Evolutionary conservation across 2,888 invertebrate species (phyloP).

Genomic region (Chymomyza procnemis): DNA sequence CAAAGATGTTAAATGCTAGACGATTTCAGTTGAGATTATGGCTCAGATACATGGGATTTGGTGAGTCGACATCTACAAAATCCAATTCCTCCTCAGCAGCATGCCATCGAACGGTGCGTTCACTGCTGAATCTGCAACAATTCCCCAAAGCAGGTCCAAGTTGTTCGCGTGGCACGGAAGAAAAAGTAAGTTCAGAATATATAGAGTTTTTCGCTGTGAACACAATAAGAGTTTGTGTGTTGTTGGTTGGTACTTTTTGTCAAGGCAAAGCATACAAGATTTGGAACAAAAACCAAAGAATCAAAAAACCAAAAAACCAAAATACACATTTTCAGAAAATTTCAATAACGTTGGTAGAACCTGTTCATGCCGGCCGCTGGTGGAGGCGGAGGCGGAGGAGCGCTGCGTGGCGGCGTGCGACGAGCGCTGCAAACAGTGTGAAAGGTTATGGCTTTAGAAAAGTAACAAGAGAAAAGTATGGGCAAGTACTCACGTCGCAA

Average conservation of each 20-base stretch:
- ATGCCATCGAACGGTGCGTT: slow-evolving; percentile 76
- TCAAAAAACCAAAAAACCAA: slow-evolving; percentile 50
- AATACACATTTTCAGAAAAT: slow-evolving; percentile 32
- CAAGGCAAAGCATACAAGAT: slow-evolving; percentile 38
- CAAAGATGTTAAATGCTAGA: neutral
- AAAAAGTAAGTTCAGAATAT: slow-evolving; percentile 60
- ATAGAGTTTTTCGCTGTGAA: slow-evolving; percentile 70
- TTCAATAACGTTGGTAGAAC: slow-evolving; percentile 76
- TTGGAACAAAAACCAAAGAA: slow-evolving; percentile 24
- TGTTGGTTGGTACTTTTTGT: slow-evolving; percentile 53
- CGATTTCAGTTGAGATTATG: slow-evolving; percentile 35
- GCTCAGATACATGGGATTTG: slow-evolving; percentile 63
- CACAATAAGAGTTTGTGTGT: slow-evolving; percentile 64
- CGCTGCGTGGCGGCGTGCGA: slow-evolving; percentile 75
- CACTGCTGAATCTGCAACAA: slow-evolving; percentile 57
- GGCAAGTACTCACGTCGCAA: slow-evolving; percentile 69
- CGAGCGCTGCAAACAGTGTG: slow-evolving; percentile 64
- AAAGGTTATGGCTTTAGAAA: neutral
- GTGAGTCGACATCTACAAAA: slow-evolving; percentile 76
- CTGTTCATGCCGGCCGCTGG: slow-evolving; percentile 74
- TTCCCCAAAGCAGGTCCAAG: slow-evolving; percentile 4
- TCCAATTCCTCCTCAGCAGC: slow-evolving; percentile 71
- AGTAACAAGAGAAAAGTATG: neutral
- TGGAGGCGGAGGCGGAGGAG: slow-evolving; percentile 77
- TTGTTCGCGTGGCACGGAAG: slow-evolving; percentile 41